Conservation (phyloP, 1,140 invertebrate genomes). For the Drosophila neocordata region DNA sequence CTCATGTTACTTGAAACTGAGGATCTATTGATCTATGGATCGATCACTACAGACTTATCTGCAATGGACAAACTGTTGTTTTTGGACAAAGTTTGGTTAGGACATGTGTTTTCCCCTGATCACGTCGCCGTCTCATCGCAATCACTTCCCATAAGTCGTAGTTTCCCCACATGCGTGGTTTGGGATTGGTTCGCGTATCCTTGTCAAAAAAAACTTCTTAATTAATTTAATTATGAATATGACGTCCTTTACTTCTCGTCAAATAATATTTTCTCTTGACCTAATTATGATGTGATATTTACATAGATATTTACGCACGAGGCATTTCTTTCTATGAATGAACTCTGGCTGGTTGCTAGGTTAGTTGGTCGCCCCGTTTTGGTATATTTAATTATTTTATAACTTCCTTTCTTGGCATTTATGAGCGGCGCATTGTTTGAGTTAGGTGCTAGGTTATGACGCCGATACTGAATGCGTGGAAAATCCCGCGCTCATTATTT, state of each 20-base stretch:
- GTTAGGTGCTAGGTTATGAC: conserved; percentile 68
- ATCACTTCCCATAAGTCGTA: conserved; percentile 18
- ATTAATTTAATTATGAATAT: conserved; percentile 69
- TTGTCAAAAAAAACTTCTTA: conserved; percentile 55
- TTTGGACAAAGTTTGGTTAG: conserved; percentile 53
- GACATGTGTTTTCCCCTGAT: conserved; percentile 59
- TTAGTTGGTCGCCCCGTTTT: conserved; percentile 30
- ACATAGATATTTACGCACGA: background rate
- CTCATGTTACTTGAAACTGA: conserved; percentile 1
- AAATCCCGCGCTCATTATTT: conserved; percentile 68
- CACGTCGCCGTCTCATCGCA: conserved; percentile 39
- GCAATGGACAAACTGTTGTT: conserved; percentile 32
- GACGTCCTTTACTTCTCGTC: conserved; percentile 52
- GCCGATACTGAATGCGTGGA: conserved; percentile 51
- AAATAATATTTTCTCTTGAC: conserved; percentile 29
- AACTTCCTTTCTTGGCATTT: conserved; percentile 55
- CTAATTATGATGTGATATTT: conserved; percentile 48
- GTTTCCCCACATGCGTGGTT: conserved; percentile 30
- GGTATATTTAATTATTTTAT: conserved; percentile 66
- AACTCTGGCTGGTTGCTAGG: conserved; percentile 34
- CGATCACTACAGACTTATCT: conserved; percentile 39
- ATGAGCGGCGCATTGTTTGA: conserved; percentile 58
- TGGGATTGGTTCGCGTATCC: background rate
- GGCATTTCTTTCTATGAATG: conserved; percentile 60
- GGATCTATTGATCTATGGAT: conserved; percentile 9